Conservation (phyloP, 1,140 invertebrate genomes). For the Nomia melanderi region DNA sequence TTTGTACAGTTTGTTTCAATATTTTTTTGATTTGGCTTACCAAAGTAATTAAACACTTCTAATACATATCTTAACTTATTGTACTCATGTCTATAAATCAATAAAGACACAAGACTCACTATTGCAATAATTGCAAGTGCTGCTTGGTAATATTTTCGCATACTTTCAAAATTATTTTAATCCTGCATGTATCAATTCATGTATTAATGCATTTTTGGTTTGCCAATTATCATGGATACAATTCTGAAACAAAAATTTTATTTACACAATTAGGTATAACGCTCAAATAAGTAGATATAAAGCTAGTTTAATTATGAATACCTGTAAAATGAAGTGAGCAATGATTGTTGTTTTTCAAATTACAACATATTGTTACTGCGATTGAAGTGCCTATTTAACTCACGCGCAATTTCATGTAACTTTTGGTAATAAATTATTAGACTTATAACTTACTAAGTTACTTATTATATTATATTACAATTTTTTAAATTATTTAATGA, state of each 20-base stretch:
- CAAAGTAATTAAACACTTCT: constrained; percentile 90
- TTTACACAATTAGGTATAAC: constrained; percentile 6
- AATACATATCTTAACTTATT: constrained; percentile 87
- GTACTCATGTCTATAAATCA: constrained; percentile 90
- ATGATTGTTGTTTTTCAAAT: neutral
- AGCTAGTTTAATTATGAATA: neutral
- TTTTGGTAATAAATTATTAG: neutral
- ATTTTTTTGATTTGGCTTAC: constrained; percentile 80
- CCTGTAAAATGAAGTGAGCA: neutral
- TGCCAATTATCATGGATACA: neutral
- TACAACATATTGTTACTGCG: neutral
- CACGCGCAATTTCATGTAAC: neutral
- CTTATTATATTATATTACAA: neutral
- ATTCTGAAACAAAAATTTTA: constrained; percentile 33
- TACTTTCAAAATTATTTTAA: constrained; percentile 66
- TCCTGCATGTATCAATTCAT: neutral
- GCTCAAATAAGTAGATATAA: neutral
- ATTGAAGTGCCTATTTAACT: neutral
- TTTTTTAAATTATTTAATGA: neutral
- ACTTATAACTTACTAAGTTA: neutral
- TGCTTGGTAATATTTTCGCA: constrained; percentile 90
- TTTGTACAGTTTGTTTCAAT: constrained; percentile 60
- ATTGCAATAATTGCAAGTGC: constrained; percentile 84
- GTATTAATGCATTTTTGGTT: neutral
- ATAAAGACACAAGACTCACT: constrained; percentile 85